Evolutionary conservation across 2,888 invertebrate genomes (phyloP), one percentile per base, ranked within the genome.

Genomic region (Leptopilina myrica): DNA sequence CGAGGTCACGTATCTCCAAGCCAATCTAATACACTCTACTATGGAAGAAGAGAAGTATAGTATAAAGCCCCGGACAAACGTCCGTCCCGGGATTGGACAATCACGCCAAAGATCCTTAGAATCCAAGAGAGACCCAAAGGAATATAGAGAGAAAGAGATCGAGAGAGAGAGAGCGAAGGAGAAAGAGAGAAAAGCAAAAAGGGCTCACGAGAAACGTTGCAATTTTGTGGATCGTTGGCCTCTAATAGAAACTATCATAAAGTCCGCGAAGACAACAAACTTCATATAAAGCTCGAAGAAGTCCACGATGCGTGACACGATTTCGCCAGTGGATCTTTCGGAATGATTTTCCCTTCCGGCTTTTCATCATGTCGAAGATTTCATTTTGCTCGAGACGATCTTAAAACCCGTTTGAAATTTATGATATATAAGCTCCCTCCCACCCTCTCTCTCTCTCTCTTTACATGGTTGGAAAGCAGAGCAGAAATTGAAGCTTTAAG

Each of bases 1-100:
- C 90, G 90, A 90, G 89, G 90, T 91, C 91, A 91, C 91, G 91
- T 91, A 91, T 90, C 89, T 85, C 85, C 86, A 86, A 89, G 90
- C 90, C 90, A 90, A 91, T 91, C 90, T 91, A 91, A 90, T 91
- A 91, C 86, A 88, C 88, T 89, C 85, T 78, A 84, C 82, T 82
- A 85, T 84, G 81, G 82, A 84, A 80, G 83, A 82, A 53, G 26
- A 62, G 80, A 62, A 64, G 56, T 76, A 43, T 8, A 43, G 43
- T 43, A 43, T 43, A 43, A 43, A 67, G 76, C 78, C 83, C 80
- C 79, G 85, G 80, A 82, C 82, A 85, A 73, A 86, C 78, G 83
- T 85, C 85, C 83, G 81, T 78, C 82, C 80, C 78, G 84, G 84
- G 83, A 88, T 86, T 86, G 87, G 87, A 87, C 87, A 86, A 86